Evolutionary conservation across 2,113 vertebrate species (phyloP).

Genomic region (Pseudonaja textilis): DNA sequence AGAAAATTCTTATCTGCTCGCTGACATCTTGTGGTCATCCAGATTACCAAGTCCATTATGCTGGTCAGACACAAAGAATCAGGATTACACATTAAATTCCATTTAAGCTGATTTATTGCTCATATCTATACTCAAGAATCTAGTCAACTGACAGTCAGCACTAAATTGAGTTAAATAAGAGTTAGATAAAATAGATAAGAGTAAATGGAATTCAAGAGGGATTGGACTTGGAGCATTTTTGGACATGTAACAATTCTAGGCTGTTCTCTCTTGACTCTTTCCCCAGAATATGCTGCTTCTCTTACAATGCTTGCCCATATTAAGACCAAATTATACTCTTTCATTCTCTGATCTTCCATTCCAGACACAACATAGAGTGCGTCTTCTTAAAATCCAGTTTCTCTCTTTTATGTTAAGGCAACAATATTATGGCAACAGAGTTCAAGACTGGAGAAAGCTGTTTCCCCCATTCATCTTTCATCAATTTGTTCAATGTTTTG

Average conservation of each 20-base stretch:
- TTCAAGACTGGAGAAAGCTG: slow-evolving; percentile 59
- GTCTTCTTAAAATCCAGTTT: slow-evolving; percentile 43
- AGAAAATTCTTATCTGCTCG: background rate
- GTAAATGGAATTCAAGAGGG: background rate
- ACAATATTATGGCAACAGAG: slow-evolving; percentile 24
- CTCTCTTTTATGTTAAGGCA: slow-evolving; percentile 40
- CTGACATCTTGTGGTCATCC: background rate
- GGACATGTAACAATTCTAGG: background rate
- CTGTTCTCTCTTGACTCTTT: background rate
- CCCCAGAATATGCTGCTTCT: background rate
- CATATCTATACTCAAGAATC: background rate
- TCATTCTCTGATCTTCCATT: slow-evolving; percentile 5
- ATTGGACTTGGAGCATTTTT: background rate
- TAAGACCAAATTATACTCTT: background rate
- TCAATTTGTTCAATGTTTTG: slow-evolving; percentile 20
- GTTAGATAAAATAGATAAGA: background rate
- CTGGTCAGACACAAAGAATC: background rate
- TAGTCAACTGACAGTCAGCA: background rate
- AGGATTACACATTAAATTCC: background rate
- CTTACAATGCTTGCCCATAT: background rate
- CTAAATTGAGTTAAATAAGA: background rate
- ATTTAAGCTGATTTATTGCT: background rate
- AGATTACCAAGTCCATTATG: background rate
- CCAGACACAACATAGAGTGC: slow-evolving; percentile 14
- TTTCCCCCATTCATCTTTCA: slow-evolving; percentile 46